Conservation (phyloP, 2,797 vertebrate genomes). For the Betta splendens region DNA sequence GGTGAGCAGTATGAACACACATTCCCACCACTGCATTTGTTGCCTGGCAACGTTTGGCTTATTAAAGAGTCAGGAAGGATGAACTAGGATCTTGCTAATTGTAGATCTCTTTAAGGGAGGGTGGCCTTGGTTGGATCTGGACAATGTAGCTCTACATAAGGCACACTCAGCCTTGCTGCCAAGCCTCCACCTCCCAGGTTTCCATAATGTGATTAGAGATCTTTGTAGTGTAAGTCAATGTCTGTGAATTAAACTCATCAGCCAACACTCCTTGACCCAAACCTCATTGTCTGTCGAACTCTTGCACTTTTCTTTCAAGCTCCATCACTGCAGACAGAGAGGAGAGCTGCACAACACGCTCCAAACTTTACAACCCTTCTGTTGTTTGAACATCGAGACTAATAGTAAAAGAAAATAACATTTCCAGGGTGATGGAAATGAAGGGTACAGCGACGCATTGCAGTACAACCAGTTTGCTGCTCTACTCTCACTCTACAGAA, state of each 20-base stretch:
- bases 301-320: no score
- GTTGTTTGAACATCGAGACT: slow-evolving; percentile 13
- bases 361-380: background rate
- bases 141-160: background rate
- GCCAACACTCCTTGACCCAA: background rate
- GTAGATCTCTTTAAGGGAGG: slow-evolving; percentile 31
- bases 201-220: background rate
- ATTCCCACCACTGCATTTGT: slow-evolving; percentile 29
- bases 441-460: slow-evolving; percentile 15
- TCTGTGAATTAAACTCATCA: slow-evolving; percentile 3
- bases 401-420: background rate
- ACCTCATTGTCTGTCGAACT: slow-evolving; percentile 5
- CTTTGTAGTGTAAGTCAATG: background rate
- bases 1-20: slow-evolving; percentile 25
- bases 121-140: slow-evolving; percentile 7
- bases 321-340: background rate
- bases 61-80: slow-evolving; percentile 38
- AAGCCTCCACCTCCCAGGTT: no score
- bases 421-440: slow-evolving; percentile 12
- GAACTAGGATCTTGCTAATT: slow-evolving; percentile 32
- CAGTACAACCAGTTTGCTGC: slow-evolving; percentile 1
- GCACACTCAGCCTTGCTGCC: background rate
- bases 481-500: background rate
- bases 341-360: background rate
- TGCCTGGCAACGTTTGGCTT: slow-evolving; percentile 57